Evolutionary conservation across 2,888 invertebrate genomes (phyloP).

Genomic region (Periphyllus acericola): DNA sequence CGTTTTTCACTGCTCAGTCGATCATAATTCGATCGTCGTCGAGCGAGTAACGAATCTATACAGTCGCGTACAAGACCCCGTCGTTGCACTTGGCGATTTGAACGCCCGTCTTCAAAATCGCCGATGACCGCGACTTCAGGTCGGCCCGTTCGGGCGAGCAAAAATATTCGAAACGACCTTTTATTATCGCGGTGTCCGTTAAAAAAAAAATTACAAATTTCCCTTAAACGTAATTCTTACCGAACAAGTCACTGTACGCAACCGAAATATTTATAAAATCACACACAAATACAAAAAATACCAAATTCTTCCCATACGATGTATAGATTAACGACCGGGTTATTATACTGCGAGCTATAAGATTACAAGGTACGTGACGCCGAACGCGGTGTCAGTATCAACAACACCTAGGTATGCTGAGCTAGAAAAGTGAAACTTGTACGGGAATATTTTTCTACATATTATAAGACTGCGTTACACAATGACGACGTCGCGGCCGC

Average conservation of each 20-base stretch:
- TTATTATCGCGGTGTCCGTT: no score
- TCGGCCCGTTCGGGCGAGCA: no score
- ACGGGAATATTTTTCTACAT: background rate
- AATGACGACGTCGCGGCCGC: background rate
- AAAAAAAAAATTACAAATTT: background rate
- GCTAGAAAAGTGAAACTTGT: slow-evolving; percentile 39
- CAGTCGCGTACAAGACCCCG: no score
- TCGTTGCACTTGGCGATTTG: background rate
- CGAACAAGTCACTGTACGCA: background rate
- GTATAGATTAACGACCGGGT: background rate
- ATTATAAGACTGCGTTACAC: background rate
- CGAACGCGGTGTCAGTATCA: background rate
- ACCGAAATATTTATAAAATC: no score
- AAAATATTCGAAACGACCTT: background rate
- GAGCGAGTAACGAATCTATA: no score
- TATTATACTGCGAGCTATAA: background rate
- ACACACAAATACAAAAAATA: no score
- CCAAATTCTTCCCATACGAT: no score
- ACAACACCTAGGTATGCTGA: no score
- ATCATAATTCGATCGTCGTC: no score
- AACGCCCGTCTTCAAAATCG: background rate
- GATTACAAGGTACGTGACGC: background rate
- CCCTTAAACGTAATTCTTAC: background rate
- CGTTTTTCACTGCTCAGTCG: no score
- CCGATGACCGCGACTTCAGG: no score